A percentile compares a stretch with the other conserved stretches of the same genome.
phyloP scores from a whole-genome alignment of 2,113 vertebrate species.

The Corythornis madagascariensis region DNA sequence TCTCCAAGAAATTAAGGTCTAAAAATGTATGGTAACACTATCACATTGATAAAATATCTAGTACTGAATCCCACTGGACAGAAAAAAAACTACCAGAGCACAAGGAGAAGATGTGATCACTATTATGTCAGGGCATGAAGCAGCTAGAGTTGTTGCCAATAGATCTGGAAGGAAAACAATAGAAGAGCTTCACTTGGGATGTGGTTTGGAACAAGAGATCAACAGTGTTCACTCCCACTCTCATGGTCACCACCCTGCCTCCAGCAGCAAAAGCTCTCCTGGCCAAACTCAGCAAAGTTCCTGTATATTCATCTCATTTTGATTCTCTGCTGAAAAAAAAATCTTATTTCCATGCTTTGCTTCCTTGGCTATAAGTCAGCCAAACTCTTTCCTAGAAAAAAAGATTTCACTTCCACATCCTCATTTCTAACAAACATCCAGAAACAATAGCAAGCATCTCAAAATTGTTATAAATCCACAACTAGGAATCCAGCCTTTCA shows the following conservation, averaged over 20 bases:
- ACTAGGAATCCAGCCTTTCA: not conserved
- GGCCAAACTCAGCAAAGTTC: not conserved
- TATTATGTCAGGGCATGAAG: not conserved
- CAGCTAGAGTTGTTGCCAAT: not conserved
- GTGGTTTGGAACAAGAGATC: not conserved
- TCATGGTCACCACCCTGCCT: not conserved
- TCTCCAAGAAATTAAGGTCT: conserved; percentile 69
- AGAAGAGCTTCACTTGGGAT: not conserved
- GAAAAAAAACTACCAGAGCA: conserved; percentile 20
- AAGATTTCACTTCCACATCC: not conserved
- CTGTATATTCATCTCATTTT: not conserved
- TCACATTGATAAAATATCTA: conserved; percentile 69
- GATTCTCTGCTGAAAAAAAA: not conserved
- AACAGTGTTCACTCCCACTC: not conserved
- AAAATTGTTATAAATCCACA: not conserved
- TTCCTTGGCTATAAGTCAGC: not conserved
- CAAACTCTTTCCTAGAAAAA: not conserved
- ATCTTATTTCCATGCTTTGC: not conserved
- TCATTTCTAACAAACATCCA: not conserved
- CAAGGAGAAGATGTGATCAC: conserved; percentile 30
- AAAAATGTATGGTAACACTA: conserved; percentile 53
- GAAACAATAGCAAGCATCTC: not conserved
- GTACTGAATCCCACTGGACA: conserved; percentile 7
- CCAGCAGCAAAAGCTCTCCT: not conserved
- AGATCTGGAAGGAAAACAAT: not conserved